These are phyloP conservation scores for Lissocephala sabroskyi DNA, from an alignment of 2,888 invertebrate genomes.

Conservation along the genomic window DNA sequence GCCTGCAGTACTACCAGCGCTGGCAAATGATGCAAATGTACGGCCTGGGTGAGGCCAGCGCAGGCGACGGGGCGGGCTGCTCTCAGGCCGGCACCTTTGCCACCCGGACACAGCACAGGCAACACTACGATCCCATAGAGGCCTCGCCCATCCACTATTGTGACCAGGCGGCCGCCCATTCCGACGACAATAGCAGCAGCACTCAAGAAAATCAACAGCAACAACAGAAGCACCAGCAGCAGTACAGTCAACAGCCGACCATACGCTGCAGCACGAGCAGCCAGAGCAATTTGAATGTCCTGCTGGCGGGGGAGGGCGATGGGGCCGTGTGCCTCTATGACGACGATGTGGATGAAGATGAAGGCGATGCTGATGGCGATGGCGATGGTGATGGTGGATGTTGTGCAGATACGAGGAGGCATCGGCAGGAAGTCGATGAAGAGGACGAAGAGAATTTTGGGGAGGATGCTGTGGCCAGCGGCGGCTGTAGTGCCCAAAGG, in stretches of 20 bases:
- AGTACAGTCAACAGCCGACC: slow-evolving; percentile 31
- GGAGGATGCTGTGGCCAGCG: slow-evolving; percentile 38
- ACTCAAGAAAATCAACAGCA: slow-evolving; percentile 42
- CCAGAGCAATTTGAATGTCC: slow-evolving; percentile 57
- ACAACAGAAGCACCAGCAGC: slow-evolving; percentile 12
- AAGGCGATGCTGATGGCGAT: not conserved
- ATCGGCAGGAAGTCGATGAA: slow-evolving; percentile 8
- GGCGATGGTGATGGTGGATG: slow-evolving; percentile 12
- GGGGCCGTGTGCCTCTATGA: not conserved
- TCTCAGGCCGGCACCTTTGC: slow-evolving; percentile 20
- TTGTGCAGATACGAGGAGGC: slow-evolving; percentile 1
- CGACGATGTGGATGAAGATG: not conserved
- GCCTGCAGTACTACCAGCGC: slow-evolving; percentile 35
- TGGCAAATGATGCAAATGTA: slow-evolving; percentile 9
- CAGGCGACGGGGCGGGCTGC: slow-evolving; percentile 13
- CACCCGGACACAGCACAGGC: slow-evolving; percentile 39
- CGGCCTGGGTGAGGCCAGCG: not conserved
- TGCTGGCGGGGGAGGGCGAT: slow-evolving; percentile 30
- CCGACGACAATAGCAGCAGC: slow-evolving; percentile 67
- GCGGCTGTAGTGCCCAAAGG: slow-evolving; percentile 32
- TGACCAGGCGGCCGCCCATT: slow-evolving; percentile 68
- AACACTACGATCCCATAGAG: slow-evolving; percentile 64
- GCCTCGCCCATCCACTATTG: slow-evolving; percentile 72
- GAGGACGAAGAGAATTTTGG: slow-evolving; percentile 24
- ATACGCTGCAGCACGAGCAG: slow-evolving; percentile 45